Base-by-base conservation (phyloP, 2,888 invertebrate genomes). In the Heliconius erato region DNA sequence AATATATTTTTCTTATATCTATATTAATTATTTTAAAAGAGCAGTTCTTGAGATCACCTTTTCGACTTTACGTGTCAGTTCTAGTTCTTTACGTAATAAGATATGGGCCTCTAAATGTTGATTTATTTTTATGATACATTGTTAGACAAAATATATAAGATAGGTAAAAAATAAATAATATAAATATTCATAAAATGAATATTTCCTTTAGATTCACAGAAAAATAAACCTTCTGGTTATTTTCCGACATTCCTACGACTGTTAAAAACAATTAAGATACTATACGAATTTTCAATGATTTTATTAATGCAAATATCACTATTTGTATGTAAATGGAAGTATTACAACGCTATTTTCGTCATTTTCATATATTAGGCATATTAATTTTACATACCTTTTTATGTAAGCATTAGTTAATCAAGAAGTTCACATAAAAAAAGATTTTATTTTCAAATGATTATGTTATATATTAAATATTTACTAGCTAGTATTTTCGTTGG, bases 201-300 rank as follows among this genome's bases (percentile, higher is more conserved):
- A 49, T 49, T 16, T 49, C 1, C 16, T 40, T 71, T 23, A 12
- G 12, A n/a, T 71, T n/a, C 32, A 11, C 14, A 35, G 16, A 59
- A n/a, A 76, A 9, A 4, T 59, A 23, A 32, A 40, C 19, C 59
- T 59, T 16, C 9, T 63, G 76, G 59, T 23, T 16, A 32, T 59
- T 69, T 59, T 68, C 54, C 68, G 16, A 59, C 44, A 49, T 76
- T 69, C 11, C 35, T 32, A 78, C 77, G 49, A 28, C 79, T 35
- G 4, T n/a, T 78, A 23, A 79, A 79, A 82, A 83, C 78, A 84
- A 84, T 83, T 82, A 83, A 83, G 71, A 49, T 79, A 82, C 54
- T 63, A 63, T 71, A 78, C 49, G 79, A 74, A 44, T 40, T 74
- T 68, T 26, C 23, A 67, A 59, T 79, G 74, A 69, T 72, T 72